Conservation (phyloP, 2,797 vertebrate genomes). For the Synanceia verrucosa region DNA sequence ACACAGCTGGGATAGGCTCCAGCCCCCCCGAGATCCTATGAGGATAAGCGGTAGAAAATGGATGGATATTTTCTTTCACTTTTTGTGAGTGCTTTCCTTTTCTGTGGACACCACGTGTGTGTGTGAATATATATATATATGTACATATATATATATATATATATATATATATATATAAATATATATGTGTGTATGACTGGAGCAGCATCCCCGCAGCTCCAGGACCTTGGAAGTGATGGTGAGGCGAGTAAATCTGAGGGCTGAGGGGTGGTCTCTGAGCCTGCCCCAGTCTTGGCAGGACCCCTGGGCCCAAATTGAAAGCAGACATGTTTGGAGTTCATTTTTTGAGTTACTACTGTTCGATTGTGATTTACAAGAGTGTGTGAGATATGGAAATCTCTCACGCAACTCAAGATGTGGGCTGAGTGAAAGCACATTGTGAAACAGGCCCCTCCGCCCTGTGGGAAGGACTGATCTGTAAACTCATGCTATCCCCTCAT, state of each 20-base stretch:
- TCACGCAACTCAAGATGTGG: slow-evolving; percentile 88
- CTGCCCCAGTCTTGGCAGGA: slow-evolving; percentile 87
- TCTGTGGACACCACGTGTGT: not conserved
- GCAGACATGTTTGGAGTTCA: slow-evolving; percentile 90
- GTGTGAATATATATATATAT: too few species aligned
- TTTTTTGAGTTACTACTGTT: slow-evolving; percentile 92
- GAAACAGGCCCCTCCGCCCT: slow-evolving; percentile 75
- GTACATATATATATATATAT: too few species aligned
- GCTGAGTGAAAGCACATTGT: slow-evolving; percentile 87
- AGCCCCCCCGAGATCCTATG: too few species aligned
- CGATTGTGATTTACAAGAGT: slow-evolving; percentile 90
- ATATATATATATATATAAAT: too few species aligned
- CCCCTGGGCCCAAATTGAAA: slow-evolving; percentile 87
- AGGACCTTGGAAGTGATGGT: slow-evolving; percentile 75
- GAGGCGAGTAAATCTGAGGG: slow-evolving; percentile 82
- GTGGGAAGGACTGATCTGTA: slow-evolving; percentile 71
- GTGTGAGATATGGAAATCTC: slow-evolving; percentile 89
- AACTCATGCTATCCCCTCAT: slow-evolving; percentile 72
- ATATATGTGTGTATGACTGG: slow-evolving; percentile 50
- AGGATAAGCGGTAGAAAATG: too few species aligned
- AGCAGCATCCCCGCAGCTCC: slow-evolving; percentile 56
- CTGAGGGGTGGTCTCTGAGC: slow-evolving; percentile 89
- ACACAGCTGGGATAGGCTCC: too few species aligned
- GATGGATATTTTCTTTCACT: too few species aligned
- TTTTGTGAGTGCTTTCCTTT: not conserved